phyloP scores from a whole-genome alignment of 2,888 invertebrate species.

The Plagodis dolabraria region DNA sequence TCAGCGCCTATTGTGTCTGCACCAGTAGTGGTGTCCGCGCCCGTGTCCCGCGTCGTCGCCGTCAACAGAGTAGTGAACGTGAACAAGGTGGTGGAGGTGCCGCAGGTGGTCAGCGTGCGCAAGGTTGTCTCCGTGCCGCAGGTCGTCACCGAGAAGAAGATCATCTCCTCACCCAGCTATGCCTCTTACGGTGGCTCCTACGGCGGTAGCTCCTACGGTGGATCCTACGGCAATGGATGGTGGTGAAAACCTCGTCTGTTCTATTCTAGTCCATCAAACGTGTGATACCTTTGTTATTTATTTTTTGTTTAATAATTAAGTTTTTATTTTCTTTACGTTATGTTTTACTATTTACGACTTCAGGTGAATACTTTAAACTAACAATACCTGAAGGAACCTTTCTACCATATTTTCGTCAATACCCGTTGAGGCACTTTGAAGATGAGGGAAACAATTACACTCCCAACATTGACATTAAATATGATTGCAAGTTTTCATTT shows the following conservation, averaged over 20 bases:
- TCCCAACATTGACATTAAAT: no score
- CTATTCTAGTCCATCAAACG: conserved; percentile 2
- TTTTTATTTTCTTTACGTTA: no score
- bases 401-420: no score
- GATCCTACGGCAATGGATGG: conserved; percentile 41
- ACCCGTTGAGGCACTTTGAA: no score
- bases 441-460: no score
- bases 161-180: conserved; percentile 34
- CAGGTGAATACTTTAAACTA: no score
- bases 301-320: no score
- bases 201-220: conserved; percentile 15
- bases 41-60: conserved; percentile 31
- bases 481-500: no score
- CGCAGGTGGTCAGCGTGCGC: conserved; percentile 40
- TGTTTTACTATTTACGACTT: no score
- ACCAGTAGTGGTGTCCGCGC: conserved; percentile 24
- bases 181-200: conserved; percentile 12
- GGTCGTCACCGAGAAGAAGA: conserved; percentile 39
- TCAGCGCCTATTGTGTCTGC: conserved; percentile 18
- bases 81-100: conserved; percentile 38
- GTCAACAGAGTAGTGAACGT: conserved; percentile 38
- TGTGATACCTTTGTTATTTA: no score
- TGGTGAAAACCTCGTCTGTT: conserved; percentile 32
- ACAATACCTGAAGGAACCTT: no score
- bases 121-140: conserved; percentile 43